A percentile compares a stretch with the other conserved stretches of the same genome.
phyloP scores from a whole-genome alignment of 2,797 vertebrate genomes.

The Moxostoma hubbsi region DNA sequence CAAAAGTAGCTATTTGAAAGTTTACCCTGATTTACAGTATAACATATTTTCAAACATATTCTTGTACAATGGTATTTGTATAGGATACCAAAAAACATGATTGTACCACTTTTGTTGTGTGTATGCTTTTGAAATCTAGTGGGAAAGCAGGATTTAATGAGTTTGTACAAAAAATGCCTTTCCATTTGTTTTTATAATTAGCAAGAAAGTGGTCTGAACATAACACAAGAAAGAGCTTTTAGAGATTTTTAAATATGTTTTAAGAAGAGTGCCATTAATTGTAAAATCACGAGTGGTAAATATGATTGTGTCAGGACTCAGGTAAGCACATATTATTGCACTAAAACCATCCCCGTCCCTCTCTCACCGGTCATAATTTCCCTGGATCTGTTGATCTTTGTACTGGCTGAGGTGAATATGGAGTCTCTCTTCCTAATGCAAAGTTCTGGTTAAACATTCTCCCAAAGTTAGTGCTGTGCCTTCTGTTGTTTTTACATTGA shows the following conservation, averaged over 20 bases:
- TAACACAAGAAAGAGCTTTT: neutral
- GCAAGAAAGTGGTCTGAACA: neutral
- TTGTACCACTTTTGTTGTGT: no score
- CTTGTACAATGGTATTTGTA: no score
- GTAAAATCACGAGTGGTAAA: constrained; percentile 35
- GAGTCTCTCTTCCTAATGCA: constrained; percentile 82
- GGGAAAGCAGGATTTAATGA: no score
- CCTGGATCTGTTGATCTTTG: constrained; percentile 73
- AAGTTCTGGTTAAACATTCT: constrained; percentile 99
- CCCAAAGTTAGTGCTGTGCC: constrained; percentile 92
- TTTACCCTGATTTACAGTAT: no score
- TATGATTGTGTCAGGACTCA: constrained; percentile 4
- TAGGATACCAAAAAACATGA: no score
- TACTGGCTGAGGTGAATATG: constrained; percentile 74
- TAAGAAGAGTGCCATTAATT: neutral
- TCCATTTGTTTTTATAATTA: neutral
- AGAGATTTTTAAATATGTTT: neutral
- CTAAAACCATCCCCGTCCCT: constrained; percentile 14
- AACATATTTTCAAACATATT: no score
- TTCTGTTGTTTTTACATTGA: constrained; percentile 99
- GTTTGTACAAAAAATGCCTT: no score
- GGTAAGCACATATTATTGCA: constrained; percentile 36
- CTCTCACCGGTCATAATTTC: constrained; percentile 45
- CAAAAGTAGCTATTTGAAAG: no score
- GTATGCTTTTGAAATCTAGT: no score